Conservation (phyloP, 2,797 vertebrate genomes). For the Chloroceryle inda region DNA sequence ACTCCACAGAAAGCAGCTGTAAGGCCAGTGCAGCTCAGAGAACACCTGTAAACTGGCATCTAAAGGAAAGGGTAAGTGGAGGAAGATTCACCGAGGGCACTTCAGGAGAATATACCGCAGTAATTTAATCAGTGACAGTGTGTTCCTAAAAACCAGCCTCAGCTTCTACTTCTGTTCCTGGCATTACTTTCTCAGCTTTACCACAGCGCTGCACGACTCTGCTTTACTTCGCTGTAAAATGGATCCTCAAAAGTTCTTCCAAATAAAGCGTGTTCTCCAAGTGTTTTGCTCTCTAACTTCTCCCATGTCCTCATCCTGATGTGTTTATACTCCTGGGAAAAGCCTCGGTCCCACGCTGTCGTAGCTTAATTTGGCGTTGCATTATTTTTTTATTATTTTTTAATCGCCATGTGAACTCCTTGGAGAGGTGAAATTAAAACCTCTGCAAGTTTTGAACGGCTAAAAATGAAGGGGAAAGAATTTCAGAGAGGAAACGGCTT, state of each 20-base stretch:
- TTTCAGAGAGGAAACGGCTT: background rate
- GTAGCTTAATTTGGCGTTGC: background rate
- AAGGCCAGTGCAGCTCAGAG: background rate
- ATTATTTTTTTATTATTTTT: too few relatives aligned
- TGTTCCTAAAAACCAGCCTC: background rate
- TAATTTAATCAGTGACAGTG: background rate
- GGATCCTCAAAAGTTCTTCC: background rate
- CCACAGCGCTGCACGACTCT: background rate
- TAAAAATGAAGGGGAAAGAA: background rate
- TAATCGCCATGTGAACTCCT: background rate
- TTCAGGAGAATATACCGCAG: background rate
- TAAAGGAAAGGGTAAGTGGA: background rate
- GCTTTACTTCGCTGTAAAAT: background rate
- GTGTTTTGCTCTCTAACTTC: background rate
- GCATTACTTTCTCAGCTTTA: background rate
- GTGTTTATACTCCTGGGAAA: background rate
- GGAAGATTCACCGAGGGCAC: background rate
- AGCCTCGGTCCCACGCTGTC: accelerated
- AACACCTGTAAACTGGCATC: background rate
- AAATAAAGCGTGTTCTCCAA: background rate
- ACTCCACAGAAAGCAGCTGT: background rate
- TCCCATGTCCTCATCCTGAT: background rate
- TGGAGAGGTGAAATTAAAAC: background rate
- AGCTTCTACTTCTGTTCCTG: background rate
- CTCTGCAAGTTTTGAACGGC: background rate